Percentiles rank a stretch among this genome's conserved stretches.
These are phyloP conservation scores for Cassiopea xamachana DNA, from an alignment of 30 jellyfish, hydroid and myxozoan species.

Conservation along the genomic window DNA sequence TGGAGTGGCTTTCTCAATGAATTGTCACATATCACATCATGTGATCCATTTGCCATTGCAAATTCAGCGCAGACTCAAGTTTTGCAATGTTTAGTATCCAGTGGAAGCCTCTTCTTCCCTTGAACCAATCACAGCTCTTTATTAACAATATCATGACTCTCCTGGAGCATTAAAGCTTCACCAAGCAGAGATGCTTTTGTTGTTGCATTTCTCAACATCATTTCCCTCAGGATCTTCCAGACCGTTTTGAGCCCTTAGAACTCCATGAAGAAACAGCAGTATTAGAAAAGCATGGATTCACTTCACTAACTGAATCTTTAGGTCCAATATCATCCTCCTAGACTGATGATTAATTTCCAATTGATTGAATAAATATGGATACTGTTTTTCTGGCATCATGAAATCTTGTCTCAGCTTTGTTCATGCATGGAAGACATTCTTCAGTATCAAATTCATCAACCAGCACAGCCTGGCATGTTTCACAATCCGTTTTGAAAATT, in stretches of 20 bases:
- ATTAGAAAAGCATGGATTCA: constrained; percentile 22
- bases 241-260: constrained; percentile 27
- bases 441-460: constrained; percentile 22
- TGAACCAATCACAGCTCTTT: constrained; percentile 29
- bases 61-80: constrained; percentile 12
- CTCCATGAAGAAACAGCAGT: constrained; percentile 15
- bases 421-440: constrained; percentile 24
- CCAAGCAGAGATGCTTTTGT: constrained; percentile 51
- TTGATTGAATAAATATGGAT: neutral
- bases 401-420: constrained; percentile 49
- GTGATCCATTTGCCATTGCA: constrained; percentile 27
- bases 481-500: constrained; percentile 39
- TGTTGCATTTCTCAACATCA: constrained; percentile 53
- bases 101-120: constrained; percentile 50
- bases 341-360: neutral
- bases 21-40: neutral
- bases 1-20: constrained; percentile 17
- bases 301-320: constrained; percentile 45
- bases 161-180: constrained; percentile 38
- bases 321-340: constrained; percentile 24
- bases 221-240: constrained; percentile 35
- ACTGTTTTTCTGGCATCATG: constrained; percentile 5
- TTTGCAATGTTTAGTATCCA: constrained; percentile 32
- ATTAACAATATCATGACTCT: constrained; percentile 21
- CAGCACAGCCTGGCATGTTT: neutral